Base-by-base conservation (phyloP, 2,888 invertebrate species). In the Girardia tigrina region DNA sequence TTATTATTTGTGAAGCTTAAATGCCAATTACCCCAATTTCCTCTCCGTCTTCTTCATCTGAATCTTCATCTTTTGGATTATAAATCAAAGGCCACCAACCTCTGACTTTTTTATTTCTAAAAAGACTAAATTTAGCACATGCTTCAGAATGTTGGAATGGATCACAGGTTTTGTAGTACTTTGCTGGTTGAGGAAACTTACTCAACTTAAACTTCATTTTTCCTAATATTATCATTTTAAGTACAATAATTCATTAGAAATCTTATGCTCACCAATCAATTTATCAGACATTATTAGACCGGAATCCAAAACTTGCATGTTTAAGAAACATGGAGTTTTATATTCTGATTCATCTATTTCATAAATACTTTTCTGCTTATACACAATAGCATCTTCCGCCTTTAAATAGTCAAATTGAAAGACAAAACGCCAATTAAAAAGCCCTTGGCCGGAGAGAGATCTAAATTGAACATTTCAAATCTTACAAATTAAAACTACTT, bases 351-450 rank as follows among this genome's bases (percentile, higher is more conserved):
- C 89, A 82, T 91, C 90, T 0, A 90, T 89, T 81, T 91, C 90
- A 80, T 88, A 86, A 0, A 86, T 75, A 16, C 56, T 56, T 79
- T 88, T 89, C 75, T 87, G 87, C 74, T 85, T 85, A 0, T 88
- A 83, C 0, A 90, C 85, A 81, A 90, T 87, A 84, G 88, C 88
- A 80, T 89, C 88, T 81, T 91, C 90, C 0, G 88, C 87, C 75
- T 87, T 86, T 29, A 89, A 87, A 81, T 90, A 91, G 74, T 88
- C 86, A 77, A 92, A 88, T 8, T 87, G 86, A 80, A 91, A 92
- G 78, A 91, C 85, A 86, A 91, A 90, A 79, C 91, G 86, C 91
- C 91, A 92, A 83, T 91, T 92, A 84, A 92, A 91, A 81, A 88
- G 88, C 0, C 89, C 90, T 79, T 89, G 89, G 0, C 90, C 90